Conservation (phyloP, 2,113 vertebrate genomes). For the Suncus etruscus region DNA sequence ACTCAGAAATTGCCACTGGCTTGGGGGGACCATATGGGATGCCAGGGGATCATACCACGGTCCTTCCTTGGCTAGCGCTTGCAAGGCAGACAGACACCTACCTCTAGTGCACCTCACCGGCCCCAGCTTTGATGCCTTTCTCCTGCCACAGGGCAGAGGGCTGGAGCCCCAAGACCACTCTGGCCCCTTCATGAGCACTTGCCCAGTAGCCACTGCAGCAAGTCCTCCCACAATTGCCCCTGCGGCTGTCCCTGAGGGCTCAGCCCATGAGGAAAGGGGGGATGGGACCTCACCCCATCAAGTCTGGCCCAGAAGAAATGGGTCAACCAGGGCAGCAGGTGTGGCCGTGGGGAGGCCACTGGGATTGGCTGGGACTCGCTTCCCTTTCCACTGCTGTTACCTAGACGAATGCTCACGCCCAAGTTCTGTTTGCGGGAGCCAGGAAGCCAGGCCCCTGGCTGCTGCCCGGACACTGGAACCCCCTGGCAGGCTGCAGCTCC, state of each 20-base stretch:
- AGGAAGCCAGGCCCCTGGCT: not conserved
- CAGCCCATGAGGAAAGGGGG: not conserved
- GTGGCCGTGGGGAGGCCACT: constrained; percentile 14
- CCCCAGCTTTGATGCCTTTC: too few species aligned
- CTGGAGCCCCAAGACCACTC: too few species aligned
- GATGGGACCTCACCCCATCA: not conserved
- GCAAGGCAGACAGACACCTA: too few species aligned
- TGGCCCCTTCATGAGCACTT: too few species aligned
- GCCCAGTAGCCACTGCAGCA: too few species aligned
- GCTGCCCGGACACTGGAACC: not conserved
- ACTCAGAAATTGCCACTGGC: too few species aligned
- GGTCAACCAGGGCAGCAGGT: constrained; percentile 35
- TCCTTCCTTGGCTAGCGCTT: too few species aligned
- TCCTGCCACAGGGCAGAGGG: too few species aligned
- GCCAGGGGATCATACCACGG: too few species aligned
- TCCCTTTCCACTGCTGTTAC: constrained; percentile 69
- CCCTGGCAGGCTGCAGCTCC: not conserved
- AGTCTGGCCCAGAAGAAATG: constrained; percentile 48
- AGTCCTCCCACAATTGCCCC: too few species aligned
- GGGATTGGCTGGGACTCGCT: constrained; percentile 63
- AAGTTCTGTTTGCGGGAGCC: constrained; percentile 69
- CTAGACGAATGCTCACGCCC: constrained; percentile 47
- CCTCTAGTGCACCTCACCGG: too few species aligned
- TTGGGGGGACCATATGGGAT: not conserved
- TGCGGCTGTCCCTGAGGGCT: not conserved